Conservation (phyloP, 23 tunicate genomes). For the Diplosoma virens region DNA sequence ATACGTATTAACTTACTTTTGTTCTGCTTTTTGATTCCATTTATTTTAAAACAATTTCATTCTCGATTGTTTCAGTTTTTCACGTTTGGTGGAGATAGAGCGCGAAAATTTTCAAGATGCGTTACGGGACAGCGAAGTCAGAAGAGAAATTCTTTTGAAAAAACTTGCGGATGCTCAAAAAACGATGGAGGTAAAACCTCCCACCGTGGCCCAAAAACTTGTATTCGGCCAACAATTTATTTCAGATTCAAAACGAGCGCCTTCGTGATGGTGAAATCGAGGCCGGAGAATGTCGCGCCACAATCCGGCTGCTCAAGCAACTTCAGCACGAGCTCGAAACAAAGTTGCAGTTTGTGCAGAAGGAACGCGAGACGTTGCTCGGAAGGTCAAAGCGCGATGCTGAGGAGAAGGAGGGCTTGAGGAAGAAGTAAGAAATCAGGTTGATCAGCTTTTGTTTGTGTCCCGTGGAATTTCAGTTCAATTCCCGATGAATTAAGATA, state of each 20-base stretch:
- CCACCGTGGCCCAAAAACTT: neutral
- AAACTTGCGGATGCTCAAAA: conserved; percentile 71
- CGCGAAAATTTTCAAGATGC: conserved; percentile 78
- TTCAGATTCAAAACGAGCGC: conserved; percentile 78
- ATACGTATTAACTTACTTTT: too few species aligned
- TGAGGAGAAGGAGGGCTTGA: conserved; percentile 58
- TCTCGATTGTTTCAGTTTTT: too few species aligned
- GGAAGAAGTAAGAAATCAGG: conserved; percentile 65
- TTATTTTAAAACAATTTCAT: too few species aligned
- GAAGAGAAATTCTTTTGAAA: conserved; percentile 51
- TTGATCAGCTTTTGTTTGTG: too few species aligned
- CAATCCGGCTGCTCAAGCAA: conserved; percentile 67
- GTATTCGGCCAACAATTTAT: too few species aligned
- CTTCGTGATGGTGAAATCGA: conserved; percentile 63
- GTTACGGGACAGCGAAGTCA: conserved; percentile 72
- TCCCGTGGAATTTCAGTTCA: too few species aligned
- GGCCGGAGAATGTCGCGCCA: conserved; percentile 50
- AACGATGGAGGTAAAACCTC: conserved; percentile 76
- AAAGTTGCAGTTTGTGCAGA: conserved; percentile 67
- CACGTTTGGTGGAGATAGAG: conserved; percentile 66
- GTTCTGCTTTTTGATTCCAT: too few species aligned
- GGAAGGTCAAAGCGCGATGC: conserved; percentile 53
- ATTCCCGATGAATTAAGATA: too few species aligned
- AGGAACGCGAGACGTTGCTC: conserved; percentile 42
- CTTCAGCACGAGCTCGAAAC: conserved; percentile 80